Evolutionary conservation across 1,140 invertebrate genomes (phyloP).

Genomic region (Apis dorsata): DNA sequence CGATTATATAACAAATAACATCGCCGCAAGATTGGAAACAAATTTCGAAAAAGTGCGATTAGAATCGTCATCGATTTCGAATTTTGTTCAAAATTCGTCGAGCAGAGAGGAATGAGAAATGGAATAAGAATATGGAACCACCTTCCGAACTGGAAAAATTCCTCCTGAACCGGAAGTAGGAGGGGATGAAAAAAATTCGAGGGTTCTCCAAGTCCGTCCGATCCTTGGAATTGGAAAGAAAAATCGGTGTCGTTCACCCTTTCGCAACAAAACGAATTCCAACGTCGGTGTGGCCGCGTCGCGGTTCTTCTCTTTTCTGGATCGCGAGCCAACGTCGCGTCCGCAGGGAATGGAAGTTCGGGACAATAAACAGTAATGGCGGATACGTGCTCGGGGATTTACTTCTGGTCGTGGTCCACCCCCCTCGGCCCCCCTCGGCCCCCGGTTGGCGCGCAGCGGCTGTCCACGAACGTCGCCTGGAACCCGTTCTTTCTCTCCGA

Average conservation of each 20-base stretch:
- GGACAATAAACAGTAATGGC: slow-evolving; percentile 75
- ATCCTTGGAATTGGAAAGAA: not conserved
- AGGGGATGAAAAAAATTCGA: too few relatives aligned
- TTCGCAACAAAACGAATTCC: slow-evolving; percentile 41
- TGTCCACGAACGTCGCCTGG: slow-evolving; percentile 53
- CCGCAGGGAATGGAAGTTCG: slow-evolving; percentile 72
- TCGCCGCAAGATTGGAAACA: too few relatives aligned
- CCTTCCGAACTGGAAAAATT: not conserved
- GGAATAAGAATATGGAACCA: too few relatives aligned
- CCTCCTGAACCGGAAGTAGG: not conserved
- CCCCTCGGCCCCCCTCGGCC: not conserved
- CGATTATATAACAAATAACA: too few relatives aligned
- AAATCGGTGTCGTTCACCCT: slow-evolving; percentile 57
- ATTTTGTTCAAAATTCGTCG: too few relatives aligned
- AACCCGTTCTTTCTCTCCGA: slow-evolving; percentile 73
- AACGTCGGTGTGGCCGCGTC: slow-evolving; percentile 22
- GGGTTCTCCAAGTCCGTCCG: slow-evolving; percentile 11
- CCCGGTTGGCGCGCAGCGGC: slow-evolving; percentile 8
- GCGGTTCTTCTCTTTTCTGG: slow-evolving; percentile 50
- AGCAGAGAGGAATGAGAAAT: too few relatives aligned
- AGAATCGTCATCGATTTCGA: too few relatives aligned
- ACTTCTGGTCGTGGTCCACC: slow-evolving; percentile 53
- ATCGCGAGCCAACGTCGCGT: slow-evolving; percentile 42
- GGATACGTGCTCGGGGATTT: slow-evolving; percentile 68
- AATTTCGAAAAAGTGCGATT: too few relatives aligned